A percentile compares a stretch with the other conserved stretches of the same genome.
Evolutionary conservation across 2,888 invertebrate genomes (phyloP).

Genomic region (Cordilura impudica): DNA sequence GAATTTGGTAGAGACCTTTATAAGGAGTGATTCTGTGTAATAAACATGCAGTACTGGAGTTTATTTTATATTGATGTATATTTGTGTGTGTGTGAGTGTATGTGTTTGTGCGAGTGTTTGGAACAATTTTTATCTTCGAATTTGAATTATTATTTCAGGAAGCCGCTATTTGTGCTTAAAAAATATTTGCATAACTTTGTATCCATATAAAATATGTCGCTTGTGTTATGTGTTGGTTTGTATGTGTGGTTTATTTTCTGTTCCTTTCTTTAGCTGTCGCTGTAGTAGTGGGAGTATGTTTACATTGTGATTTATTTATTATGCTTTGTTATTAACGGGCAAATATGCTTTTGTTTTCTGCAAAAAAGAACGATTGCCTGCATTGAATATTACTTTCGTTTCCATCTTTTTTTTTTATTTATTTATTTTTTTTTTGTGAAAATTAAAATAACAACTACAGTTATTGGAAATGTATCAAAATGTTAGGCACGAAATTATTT

Average conservation of each 20-base stretch:
- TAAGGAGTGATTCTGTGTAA: slow-evolving; percentile 30
- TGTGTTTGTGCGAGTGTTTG: slow-evolving; percentile 65
- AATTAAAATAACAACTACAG: slow-evolving; percentile 32
- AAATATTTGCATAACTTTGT: slow-evolving; percentile 69
- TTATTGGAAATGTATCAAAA: slow-evolving; percentile 52
- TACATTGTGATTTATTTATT: slow-evolving; percentile 59
- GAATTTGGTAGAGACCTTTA: slow-evolving; percentile 8
- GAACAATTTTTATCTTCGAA: slow-evolving; percentile 74
- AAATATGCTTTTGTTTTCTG: slow-evolving; percentile 28
- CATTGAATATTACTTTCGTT: slow-evolving; percentile 8
- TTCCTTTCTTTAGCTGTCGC: background rate
- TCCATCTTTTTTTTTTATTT: background rate
- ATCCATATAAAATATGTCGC: background rate
- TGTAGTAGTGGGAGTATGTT: slow-evolving; percentile 15
- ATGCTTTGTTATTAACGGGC: slow-evolving; percentile 52
- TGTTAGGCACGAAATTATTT: slow-evolving; percentile 48
- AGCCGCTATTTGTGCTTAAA: slow-evolving; percentile 74
- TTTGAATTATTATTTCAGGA: slow-evolving; percentile 77
- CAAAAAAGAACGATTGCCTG: slow-evolving; percentile 21
- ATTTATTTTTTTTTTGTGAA: background rate
- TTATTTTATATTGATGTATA: background rate
- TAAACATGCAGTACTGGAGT: slow-evolving; percentile 29
- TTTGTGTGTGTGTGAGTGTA: slow-evolving; percentile 64
- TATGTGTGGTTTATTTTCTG: background rate
- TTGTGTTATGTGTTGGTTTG: background rate